Base-by-base conservation (phyloP, 2,888 invertebrate genomes). In the Netelia fuscicornis region DNA sequence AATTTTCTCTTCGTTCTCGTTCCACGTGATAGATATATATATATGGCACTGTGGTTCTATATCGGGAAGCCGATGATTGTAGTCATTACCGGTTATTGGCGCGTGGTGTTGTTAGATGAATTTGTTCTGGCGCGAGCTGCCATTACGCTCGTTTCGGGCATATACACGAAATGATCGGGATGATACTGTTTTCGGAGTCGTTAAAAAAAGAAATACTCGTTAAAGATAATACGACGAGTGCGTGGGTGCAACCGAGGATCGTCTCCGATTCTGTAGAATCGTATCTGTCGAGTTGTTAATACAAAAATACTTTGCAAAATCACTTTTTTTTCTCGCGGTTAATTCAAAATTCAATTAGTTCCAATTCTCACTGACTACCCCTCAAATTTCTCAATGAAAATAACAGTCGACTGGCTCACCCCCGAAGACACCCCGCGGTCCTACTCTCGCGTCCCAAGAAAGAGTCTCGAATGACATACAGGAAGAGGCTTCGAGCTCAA, bases 31-130 rank as follows among this genome's bases (percentile, higher is more conserved):
- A 30, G 25, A 54, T 25, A 37, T 68, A 67, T 64, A 17, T 17
- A 54, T 60, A 60, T 81, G 74, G 67, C 80, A 81, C 74, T 74
- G 81, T 68, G 56, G 56, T 6, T 71, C 48, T 92, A 90, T 91
- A 91, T 91, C 91, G 90, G 88, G 75, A 83, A 81, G 30, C 89
- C 85, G 91, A 91, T 91, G 93, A 93, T 93, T 92, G 90, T 89
- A 91, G 92, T 93, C 89, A 92, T 93, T 93, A 93, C 89, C 82
- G 87, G 79, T 79, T 81, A 81, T 84, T 84, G 76, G 84, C 79
- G 76, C 76, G 75, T 64, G 67, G 48, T 71, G 82, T 77, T 75
- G 71, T 84, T 85, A 20, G 9, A 9, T 78, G 77, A 81, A 81
- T 84, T 84, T 84, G 62, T 84, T 84, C 81, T 70, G 62, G 81